Conservation (phyloP, 2,113 vertebrate genomes). For the Microtus richardsoni region DNA sequence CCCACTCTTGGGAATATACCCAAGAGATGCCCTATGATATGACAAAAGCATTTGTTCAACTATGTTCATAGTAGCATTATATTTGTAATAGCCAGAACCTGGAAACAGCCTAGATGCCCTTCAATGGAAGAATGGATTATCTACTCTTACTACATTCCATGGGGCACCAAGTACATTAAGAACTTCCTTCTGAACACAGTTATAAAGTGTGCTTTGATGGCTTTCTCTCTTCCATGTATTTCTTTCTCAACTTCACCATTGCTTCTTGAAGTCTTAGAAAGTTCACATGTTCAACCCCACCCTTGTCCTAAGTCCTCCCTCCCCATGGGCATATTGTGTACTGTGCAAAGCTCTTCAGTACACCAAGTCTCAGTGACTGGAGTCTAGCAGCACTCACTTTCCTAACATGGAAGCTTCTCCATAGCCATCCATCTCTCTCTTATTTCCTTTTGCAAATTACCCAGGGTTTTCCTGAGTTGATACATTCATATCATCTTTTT, state of each 20-base stretch:
- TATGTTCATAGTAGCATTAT: too few species aligned
- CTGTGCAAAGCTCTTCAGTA: constrained; percentile 14
- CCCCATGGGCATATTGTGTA: background rate
- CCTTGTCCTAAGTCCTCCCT: background rate
- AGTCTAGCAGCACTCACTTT: background rate
- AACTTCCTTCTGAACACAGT: background rate
- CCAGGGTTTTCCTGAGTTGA: background rate
- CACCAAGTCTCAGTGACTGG: background rate
- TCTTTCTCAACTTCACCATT: background rate
- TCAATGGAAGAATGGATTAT: too few species aligned
- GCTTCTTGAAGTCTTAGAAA: background rate
- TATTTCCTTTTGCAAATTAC: constrained; percentile 23
- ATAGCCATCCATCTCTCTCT: background rate
- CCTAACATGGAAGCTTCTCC: background rate
- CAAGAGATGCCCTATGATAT: too few species aligned
- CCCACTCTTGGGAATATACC: too few species aligned
- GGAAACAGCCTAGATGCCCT: too few species aligned
- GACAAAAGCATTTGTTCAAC: too few species aligned
- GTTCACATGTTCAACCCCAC: background rate
- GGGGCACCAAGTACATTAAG: background rate
- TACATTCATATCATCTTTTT: constrained; percentile 1
- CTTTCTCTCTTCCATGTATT: background rate
- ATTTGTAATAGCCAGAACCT: too few species aligned
- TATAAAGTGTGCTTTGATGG: background rate
- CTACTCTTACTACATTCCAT: background rate